Percentiles rank a stretch among this genome's conserved stretches.
Conservation (phyloP, 2,797 vertebrate species). For the Pterois miles region DNA sequence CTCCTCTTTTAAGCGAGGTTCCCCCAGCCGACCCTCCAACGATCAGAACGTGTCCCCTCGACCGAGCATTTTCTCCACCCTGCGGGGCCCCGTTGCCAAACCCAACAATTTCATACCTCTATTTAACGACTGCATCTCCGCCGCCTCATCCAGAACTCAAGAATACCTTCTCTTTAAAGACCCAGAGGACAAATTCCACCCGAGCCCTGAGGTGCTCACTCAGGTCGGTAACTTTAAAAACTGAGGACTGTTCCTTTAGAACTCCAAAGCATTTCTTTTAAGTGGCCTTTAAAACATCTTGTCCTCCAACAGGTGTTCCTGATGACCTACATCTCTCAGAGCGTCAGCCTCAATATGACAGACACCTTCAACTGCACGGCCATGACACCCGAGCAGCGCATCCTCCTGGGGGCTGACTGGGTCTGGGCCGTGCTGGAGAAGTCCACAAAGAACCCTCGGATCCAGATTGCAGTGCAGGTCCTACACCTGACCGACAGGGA, state of each 20-base stretch:
- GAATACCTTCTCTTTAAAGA: conserved; percentile 82
- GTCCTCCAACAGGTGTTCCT: conserved; percentile 74
- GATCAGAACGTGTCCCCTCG: background rate
- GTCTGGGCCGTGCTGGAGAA: conserved; percentile 81
- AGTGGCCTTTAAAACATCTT: background rate
- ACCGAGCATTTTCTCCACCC: conserved; percentile 61
- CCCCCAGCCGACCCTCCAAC: background rate
- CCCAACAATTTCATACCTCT: conserved; percentile 63
- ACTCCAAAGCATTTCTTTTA: background rate
- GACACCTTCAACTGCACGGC: conserved; percentile 79
- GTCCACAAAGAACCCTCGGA: conserved; percentile 74
- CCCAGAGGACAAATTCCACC: conserved; percentile 76
- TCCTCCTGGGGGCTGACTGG: conserved; percentile 84
- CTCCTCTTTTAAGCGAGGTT: conserved; percentile 24
- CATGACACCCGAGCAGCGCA: conserved; percentile 79
- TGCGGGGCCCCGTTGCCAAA: conserved; percentile 45
- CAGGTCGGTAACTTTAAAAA: conserved; percentile 54
- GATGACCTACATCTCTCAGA: conserved; percentile 83
- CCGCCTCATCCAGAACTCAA: conserved; percentile 71
- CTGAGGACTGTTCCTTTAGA: background rate
- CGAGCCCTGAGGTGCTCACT: conserved; percentile 62
- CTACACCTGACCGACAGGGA: conserved; percentile 62
- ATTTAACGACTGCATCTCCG: conserved; percentile 74
- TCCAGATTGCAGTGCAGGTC: conserved; percentile 81
- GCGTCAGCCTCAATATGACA: conserved; percentile 65